phyloP scores from a whole-genome alignment of 2,888 invertebrate species.

The Caradrina kadenii region DNA sequence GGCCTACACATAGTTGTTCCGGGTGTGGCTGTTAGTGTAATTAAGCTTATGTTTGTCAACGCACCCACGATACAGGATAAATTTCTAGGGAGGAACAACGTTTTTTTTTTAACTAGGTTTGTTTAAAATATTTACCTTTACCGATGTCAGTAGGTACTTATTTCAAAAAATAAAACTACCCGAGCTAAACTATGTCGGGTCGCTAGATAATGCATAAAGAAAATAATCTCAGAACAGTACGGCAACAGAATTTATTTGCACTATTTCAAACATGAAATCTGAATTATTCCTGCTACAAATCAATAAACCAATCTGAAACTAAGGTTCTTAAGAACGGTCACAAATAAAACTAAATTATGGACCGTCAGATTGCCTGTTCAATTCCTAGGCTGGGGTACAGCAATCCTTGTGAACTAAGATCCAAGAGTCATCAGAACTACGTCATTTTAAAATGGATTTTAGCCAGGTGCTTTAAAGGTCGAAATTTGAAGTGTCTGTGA shows the following conservation, averaged over 20 bases:
- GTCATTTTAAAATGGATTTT: background rate
- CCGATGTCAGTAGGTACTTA: no score
- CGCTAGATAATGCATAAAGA: background rate
- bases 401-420: slow-evolving; percentile 11
- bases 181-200: background rate
- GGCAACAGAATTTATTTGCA: background rate
- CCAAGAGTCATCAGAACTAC: background rate
- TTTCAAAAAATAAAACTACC: background rate
- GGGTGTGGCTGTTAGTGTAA: no score
- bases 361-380: slow-evolving; percentile 35
- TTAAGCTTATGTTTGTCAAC: no score
- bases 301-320: slow-evolving; percentile 32
- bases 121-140: no score
- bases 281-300: slow-evolving; percentile 11
- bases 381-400: slow-evolving; percentile 26
- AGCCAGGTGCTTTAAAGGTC: no score
- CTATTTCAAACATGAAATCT: background rate
- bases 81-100: no score
- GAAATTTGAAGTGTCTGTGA: no score
- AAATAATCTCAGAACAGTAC: background rate
- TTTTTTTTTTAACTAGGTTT: no score
- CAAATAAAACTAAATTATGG: slow-evolving; percentile 47
- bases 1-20: no score
- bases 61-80: no score
- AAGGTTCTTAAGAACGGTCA: slow-evolving; percentile 13